Conservation (phyloP, 37 sponge, comb jelly and placozoan species). For the Ianthella basta region DNA sequence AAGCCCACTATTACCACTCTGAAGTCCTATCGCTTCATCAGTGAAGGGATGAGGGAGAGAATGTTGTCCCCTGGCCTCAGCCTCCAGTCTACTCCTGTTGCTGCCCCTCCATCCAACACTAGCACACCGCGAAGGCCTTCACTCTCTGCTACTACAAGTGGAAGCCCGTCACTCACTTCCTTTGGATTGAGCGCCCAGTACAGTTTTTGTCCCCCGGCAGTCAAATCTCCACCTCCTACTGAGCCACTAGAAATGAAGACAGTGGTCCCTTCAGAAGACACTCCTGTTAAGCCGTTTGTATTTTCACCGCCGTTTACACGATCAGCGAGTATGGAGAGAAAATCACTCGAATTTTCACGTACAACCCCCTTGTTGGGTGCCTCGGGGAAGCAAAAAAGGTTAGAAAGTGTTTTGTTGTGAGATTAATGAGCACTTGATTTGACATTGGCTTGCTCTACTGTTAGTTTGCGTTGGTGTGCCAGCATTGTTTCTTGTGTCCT, state of each 20-base stretch:
- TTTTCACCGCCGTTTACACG: constrained; percentile 29
- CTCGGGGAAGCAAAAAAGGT: too few relatives aligned
- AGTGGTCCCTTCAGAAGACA: not conserved
- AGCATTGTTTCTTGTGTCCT: too few relatives aligned
- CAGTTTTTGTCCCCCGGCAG: constrained; percentile 1
- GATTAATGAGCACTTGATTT: too few relatives aligned
- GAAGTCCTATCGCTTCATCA: constrained; percentile 24
- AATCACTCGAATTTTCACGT: constrained; percentile 1
- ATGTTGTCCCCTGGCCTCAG: not conserved
- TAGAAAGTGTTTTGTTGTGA: too few relatives aligned
- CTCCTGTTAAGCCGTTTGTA: constrained; percentile 11
- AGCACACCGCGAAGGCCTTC: not conserved
- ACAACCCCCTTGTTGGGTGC: not conserved
- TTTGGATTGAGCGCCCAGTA: not conserved
- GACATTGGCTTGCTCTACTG: too few relatives aligned
- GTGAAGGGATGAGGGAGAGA: not conserved
- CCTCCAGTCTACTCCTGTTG: too few relatives aligned
- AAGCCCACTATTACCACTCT: too few relatives aligned
- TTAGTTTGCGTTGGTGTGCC: too few relatives aligned
- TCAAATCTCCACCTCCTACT: constrained; percentile 13
- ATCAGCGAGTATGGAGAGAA: constrained; percentile 3
- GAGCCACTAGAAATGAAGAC: not conserved
- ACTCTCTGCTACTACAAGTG: too few relatives aligned
- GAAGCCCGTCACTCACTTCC: not conserved
- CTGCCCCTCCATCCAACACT: not conserved